Evolutionary conservation across 2,797 vertebrate species (phyloP).

Genomic region (Adelosebastes latens): DNA sequence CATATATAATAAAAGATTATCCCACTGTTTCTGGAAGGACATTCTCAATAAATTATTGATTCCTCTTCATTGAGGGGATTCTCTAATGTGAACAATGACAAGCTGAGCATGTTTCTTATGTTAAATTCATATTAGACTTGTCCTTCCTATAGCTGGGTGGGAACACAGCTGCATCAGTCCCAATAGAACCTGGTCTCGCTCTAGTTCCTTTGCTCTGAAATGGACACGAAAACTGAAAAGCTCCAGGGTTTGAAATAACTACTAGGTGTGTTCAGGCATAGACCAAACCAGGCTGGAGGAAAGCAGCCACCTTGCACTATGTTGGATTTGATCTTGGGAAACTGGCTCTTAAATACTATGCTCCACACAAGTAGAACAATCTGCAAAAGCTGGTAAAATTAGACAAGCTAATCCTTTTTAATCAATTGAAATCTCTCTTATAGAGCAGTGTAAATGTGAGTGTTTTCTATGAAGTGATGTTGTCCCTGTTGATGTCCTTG

Average conservation of each 20-base stretch:
- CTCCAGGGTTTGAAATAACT: not conserved
- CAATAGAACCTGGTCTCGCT: not conserved
- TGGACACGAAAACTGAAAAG: not conserved
- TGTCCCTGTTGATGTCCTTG: not conserved
- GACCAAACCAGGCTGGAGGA: not conserved
- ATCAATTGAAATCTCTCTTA: not conserved
- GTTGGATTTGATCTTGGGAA: not conserved
- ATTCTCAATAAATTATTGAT: not conserved
- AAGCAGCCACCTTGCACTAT: not conserved
- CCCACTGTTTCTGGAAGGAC: not conserved
- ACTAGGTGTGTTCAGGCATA: not conserved
- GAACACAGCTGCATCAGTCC: not conserved
- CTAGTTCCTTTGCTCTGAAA: not conserved
- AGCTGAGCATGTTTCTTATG: not conserved
- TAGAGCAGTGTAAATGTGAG: not conserved
- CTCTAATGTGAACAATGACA: not conserved
- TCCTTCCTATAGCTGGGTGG: not conserved
- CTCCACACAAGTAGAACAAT: not conserved
- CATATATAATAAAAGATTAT: not conserved
- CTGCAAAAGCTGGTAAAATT: not conserved
- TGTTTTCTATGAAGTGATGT: not conserved
- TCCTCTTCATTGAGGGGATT: not conserved
- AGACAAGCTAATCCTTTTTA: not conserved
- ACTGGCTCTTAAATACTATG: not conserved
- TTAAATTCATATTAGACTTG: not conserved